Base-by-base conservation (phyloP, 2,888 invertebrate species). In the Drosophila neonasuta region DNA sequence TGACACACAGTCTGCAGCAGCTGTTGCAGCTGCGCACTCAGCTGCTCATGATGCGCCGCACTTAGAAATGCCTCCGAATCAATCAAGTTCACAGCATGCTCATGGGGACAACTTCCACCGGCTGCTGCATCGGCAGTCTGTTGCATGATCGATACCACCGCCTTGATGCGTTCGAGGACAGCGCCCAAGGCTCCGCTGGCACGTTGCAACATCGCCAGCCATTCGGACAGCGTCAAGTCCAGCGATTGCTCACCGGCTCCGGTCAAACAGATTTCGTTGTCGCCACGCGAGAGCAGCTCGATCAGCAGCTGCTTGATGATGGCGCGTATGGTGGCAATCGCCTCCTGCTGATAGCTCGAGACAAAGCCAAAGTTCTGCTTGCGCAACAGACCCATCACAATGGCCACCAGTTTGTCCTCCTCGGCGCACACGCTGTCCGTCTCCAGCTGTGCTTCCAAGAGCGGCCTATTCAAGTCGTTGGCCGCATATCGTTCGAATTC, bases 401-500 rank as follows among this genome's bases (percentile, higher is more conserved):
- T 96, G 61, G 96, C 95, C 50, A 96, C 93, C 65, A 97, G 92
- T 90, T 97, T 96, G 88, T 98, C 98, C 92, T 96, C 93, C 44
- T 90, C 90, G 4, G 89, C 86, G 24, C 80, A 83, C 5, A 86
- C 87, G 91, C 92, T 87, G 92, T 93, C 65, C 92, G 87, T 87
- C 52, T 91, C 88, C 2, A 77, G 66, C 0, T 82, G 72, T 2
- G 71, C 84, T 24, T 89, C 89, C 46, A 86, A 91, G 6, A 94
- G 92, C 9, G 97, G 96, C 82, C 98, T 92, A 91, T 97, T 97
- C 20, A 99, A 92, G 91, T 99, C 99, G 13, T 95, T 94, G 3
- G 97, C 96, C 55, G 97, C 95, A 90, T 97, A 97, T 79, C 96
- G 94, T 87, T 96, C 95, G 90, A 99, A 98, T 91, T 99, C 99